phyloP scores from a whole-genome alignment of 2,888 invertebrate species.

The Diachrysia chrysitis region DNA sequence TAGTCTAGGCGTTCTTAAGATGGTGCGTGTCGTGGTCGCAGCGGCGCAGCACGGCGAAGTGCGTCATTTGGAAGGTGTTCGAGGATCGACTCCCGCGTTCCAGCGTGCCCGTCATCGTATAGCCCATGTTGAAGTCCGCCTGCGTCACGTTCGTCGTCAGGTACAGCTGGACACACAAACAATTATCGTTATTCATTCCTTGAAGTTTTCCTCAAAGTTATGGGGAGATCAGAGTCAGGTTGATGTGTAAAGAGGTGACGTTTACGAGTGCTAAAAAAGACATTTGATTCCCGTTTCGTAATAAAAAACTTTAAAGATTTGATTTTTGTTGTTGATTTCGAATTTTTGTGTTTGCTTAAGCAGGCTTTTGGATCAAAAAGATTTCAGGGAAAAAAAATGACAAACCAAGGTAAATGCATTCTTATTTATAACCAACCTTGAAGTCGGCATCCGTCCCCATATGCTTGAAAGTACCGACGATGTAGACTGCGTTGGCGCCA shows the following conservation, averaged over 20 bases:
- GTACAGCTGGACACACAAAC: conserved; percentile 72
- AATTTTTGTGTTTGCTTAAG: no score
- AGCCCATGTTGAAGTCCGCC: conserved; percentile 96
- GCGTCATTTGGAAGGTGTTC: conserved; percentile 95
- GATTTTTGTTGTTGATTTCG: no score
- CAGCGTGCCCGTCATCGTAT: conserved; percentile 95
- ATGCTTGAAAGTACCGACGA: conserved; percentile 94
- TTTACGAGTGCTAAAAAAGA: no score
- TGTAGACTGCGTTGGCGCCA: conserved; percentile 93
- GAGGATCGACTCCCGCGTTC: conserved; percentile 94
- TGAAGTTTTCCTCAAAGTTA: background rate
- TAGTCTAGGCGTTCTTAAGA: conserved; percentile 76
- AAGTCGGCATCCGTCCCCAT: conserved; percentile 92
- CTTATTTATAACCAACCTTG: conserved; percentile 85
- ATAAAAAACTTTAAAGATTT: no score
- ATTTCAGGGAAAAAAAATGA: no score
- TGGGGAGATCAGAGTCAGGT: background rate
- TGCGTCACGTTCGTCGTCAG: conserved; percentile 95
- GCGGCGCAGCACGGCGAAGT: conserved; percentile 95
- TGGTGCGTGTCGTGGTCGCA: conserved; percentile 91
- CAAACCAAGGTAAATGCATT: no score
- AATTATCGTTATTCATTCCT: no score
- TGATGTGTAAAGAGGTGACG: background rate
- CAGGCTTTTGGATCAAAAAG: no score
- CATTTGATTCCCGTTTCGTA: no score